Percentiles rank a stretch among this genome's conserved stretches.
Conservation (phyloP, 2,888 invertebrate species). For the Melinaea menophilus region DNA sequence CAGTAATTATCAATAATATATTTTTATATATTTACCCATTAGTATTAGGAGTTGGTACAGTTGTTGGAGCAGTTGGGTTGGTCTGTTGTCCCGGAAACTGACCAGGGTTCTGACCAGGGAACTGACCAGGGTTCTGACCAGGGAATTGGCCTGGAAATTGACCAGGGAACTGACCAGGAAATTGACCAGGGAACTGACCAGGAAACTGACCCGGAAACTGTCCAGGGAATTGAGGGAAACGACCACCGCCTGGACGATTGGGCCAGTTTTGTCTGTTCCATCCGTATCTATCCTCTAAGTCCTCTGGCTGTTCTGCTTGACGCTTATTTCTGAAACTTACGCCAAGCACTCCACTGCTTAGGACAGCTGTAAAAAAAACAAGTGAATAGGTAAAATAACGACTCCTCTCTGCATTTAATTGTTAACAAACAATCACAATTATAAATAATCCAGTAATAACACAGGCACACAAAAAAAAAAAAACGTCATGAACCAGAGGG, state of each 20-base stretch:
- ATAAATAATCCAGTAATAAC: too few relatives aligned
- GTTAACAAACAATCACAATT: too few relatives aligned
- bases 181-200: constrained; percentile 15
- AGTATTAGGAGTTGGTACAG: constrained; percentile 12
- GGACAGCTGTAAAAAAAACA: constrained; percentile 22
- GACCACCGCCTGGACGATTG: constrained; percentile 27
- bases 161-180: constrained; percentile 16
- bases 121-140: constrained; percentile 3
- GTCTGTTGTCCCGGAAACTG: constrained; percentile 20
- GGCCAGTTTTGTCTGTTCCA: constrained; percentile 30
- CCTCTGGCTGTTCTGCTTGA: constrained; percentile 39
- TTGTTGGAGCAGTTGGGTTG: constrained; percentile 11
- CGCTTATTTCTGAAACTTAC: constrained; percentile 44
- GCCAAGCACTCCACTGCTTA: constrained; percentile 39
- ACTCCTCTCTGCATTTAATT: too few relatives aligned
- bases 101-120: neutral
- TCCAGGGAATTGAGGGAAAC: constrained; percentile 45
- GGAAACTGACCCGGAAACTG: constrained; percentile 27
- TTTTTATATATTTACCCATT: constrained; percentile 14
- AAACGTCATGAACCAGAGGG: too few relatives aligned
- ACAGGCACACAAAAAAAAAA: too few relatives aligned
- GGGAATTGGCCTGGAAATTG: constrained; percentile 24
- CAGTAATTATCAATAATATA: too few relatives aligned
- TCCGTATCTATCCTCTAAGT: constrained; percentile 58
- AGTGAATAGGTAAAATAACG: too few relatives aligned